Conservation (phyloP, 2,888 invertebrate genomes). For the Baccha elongata region DNA sequence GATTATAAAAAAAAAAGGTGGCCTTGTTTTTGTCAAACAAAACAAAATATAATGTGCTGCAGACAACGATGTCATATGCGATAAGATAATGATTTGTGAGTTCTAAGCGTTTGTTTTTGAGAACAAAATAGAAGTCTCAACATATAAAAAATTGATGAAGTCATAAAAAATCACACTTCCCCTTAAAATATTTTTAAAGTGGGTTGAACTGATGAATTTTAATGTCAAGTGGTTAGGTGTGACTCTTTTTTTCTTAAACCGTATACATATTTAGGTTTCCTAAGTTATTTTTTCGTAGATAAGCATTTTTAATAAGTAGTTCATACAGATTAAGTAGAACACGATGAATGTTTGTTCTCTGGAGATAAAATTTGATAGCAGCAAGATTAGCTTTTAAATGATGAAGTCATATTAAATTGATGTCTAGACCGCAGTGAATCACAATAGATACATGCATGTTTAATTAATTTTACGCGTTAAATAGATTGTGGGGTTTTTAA, state of each 20-base stretch:
- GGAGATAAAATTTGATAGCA: conserved; percentile 21
- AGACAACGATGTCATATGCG: conserved; percentile 37
- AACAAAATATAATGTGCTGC: conserved; percentile 30
- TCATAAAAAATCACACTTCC: neutral
- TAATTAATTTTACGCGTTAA: conserved; percentile 13
- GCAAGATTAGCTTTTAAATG: conserved; percentile 18
- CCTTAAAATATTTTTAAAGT: conserved; percentile 14
- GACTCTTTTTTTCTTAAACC: conserved; percentile 42
- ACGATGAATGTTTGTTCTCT: neutral
- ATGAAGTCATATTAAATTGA: conserved; percentile 33
- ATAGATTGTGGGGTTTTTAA: conserved; percentile 1
- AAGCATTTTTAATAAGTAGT: conserved; percentile 1
- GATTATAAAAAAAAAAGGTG: conserved; percentile 34
- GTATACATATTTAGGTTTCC: too few relatives aligned
- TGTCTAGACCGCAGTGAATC: conserved; percentile 18
- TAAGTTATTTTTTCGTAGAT: conserved; percentile 12
- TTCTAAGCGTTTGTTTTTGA: conserved; percentile 19
- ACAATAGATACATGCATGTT: too few relatives aligned
- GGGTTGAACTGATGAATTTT: conserved; percentile 39
- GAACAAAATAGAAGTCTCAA: conserved; percentile 5
- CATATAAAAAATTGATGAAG: conserved; percentile 22
- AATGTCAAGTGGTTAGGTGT: conserved; percentile 32
- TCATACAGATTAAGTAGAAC: conserved; percentile 2
- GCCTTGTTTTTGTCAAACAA: conserved; percentile 19
- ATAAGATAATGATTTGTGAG: conserved; percentile 58